phyloP scores from a whole-genome alignment of 2,888 invertebrate genomes.

The Enchytraeus crypticus region DNA sequence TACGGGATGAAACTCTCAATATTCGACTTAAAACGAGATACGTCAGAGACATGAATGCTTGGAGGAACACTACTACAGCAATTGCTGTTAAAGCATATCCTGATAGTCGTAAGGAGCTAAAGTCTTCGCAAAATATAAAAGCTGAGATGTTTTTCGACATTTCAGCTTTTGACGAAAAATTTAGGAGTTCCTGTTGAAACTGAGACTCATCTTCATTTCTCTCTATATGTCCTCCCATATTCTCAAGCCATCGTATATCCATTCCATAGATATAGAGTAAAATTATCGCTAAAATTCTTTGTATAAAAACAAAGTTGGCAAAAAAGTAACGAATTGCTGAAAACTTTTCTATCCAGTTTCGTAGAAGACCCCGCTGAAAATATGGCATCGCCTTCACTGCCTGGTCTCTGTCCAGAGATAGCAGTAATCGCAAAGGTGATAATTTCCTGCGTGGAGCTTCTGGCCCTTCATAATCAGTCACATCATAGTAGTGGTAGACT shows the following conservation, averaged over 20 bases:
- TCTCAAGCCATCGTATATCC: conserved; percentile 3
- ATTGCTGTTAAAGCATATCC: no score
- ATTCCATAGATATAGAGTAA: conserved; percentile 4
- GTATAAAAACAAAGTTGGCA: no score
- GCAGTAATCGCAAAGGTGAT: background rate
- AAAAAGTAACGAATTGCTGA: background rate
- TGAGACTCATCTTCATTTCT: no score
- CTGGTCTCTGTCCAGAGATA: background rate
- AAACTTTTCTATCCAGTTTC: conserved; percentile 3
- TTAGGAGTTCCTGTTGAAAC: no score
- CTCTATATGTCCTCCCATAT: background rate
- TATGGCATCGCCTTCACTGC: background rate
- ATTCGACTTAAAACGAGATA: background rate
- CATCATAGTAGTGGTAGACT: conserved; percentile 3
- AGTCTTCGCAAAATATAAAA: conserved; percentile 4
- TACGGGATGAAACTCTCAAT: no score
- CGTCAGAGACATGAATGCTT: background rate
- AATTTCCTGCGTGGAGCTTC: background rate
- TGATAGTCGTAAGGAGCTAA: no score
- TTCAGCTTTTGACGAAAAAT: no score
- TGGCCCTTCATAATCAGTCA: conserved; percentile 8
- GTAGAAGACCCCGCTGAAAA: background rate
- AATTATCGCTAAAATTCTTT: background rate
- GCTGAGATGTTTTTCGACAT: background rate
- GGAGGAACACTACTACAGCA: background rate